A percentile compares a stretch with the other conserved stretches of the same genome.
These are phyloP conservation scores for Drosophila nigromelanica DNA, from an alignment of 1,140 invertebrate species.

Conservation along the genomic window DNA sequence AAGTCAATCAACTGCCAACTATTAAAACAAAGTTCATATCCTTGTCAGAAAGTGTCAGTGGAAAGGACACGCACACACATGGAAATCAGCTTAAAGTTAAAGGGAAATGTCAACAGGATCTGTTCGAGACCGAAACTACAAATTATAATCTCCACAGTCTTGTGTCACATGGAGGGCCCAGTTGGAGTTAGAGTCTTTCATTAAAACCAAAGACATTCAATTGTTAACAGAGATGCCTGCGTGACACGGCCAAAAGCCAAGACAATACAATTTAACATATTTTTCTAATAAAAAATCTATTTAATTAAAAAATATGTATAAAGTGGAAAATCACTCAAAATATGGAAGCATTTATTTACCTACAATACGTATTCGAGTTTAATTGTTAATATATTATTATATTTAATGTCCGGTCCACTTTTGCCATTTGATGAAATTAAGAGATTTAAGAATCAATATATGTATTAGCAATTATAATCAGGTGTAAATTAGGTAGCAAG, in stretches of 20 bases:
- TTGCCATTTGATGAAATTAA: no score
- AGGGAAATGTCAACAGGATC: conserved; percentile 1
- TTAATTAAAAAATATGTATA: no score
- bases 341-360: no score
- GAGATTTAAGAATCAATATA: no score
- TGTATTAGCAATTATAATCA: no score
- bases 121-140: not conserved
- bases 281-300: no score
- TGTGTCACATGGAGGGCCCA: not conserved
- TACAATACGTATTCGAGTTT: no score
- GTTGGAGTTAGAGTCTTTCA: not conserved
- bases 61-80: not conserved
- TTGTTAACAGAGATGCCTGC: not conserved
- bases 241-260: conserved; percentile 3
- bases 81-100: not conserved
- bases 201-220: not conserved
- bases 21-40: conserved; percentile 53
- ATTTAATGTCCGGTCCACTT: no score
- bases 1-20: conserved; percentile 44
- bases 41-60: conserved; percentile 12
- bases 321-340: not conserved
- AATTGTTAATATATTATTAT: no score
- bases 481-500: no score
- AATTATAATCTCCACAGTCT: conserved; percentile 1
- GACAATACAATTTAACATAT: not conserved